A percentile compares a stretch with the other conserved stretches of the same genome.
These are phyloP conservation scores for Peromyscus leucopus DNA, from an alignment of 2,113 vertebrate species.

Conservation along the genomic window DNA sequence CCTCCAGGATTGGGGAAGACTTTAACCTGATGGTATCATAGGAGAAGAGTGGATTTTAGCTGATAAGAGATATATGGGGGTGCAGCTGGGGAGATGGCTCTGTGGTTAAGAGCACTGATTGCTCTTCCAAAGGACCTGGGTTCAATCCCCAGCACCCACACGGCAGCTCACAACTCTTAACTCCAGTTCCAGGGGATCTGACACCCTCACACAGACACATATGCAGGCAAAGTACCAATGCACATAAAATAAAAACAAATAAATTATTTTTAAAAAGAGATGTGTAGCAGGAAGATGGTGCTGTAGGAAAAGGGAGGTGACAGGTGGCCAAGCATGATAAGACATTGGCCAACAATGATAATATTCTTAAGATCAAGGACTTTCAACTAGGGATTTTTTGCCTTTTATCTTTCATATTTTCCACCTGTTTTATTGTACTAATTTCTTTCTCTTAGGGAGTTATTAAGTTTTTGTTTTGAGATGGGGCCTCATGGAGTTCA, in stretches of 20 bases:
- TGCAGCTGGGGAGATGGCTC: too few relatives aligned
- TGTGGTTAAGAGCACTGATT: too few relatives aligned
- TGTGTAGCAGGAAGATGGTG: background rate
- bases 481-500: background rate
- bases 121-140: too few relatives aligned
- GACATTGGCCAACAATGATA: background rate
- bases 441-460: background rate
- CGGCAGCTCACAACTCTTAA: too few relatives aligned
- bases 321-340: accelerated
- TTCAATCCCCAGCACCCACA: too few relatives aligned
- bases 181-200: too few relatives aligned
- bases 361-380: background rate
- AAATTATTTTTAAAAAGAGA: background rate
- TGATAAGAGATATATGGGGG: background rate
- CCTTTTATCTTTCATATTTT: background rate
- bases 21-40: background rate
- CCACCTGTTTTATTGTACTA: background rate
- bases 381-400: background rate
- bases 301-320: background rate
- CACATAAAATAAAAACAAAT: too few relatives aligned
- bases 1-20: background rate
- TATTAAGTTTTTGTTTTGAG: background rate
- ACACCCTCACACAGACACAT: too few relatives aligned
- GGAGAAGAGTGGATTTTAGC: background rate
- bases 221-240: too few relatives aligned